These are phyloP conservation scores for Odocoileus virginianus DNA, from an alignment of 2,113 vertebrate genomes.

Conservation along the genomic window DNA sequence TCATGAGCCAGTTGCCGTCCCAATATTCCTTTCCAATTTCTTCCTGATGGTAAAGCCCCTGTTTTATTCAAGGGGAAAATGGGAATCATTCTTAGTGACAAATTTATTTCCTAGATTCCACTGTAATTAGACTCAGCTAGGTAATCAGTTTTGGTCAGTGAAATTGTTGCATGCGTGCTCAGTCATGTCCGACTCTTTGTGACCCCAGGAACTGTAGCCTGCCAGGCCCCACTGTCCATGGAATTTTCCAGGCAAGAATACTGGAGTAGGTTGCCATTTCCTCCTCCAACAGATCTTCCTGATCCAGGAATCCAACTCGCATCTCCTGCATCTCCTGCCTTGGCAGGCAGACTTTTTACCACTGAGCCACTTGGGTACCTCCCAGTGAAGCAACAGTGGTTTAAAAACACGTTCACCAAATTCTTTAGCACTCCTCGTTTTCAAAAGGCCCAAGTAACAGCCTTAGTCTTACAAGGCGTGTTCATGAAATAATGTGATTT, in stretches of 20 bases:
- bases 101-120: background rate
- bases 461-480: background rate
- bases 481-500: background rate
- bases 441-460: background rate
- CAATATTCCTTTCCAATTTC: background rate
- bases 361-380: background rate
- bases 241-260: background rate
- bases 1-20: background rate
- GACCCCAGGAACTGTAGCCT: background rate
- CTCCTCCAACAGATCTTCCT: background rate
- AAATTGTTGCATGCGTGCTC: background rate
- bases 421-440: background rate
- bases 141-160: background rate
- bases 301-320: fast-evolving
- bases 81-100: background rate
- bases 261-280: background rate
- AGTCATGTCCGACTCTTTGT: background rate
- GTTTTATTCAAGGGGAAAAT: background rate
- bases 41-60: background rate
- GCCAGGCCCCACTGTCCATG: background rate
- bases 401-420: background rate
- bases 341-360: background rate
- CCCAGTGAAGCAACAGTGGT: background rate
- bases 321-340: background rate
- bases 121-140: background rate